Percentiles rank a stretch among this genome's conserved stretches.
Conservation (phyloP, 2,797 vertebrate species). For the Cercopithecus hamlyni region DNA sequence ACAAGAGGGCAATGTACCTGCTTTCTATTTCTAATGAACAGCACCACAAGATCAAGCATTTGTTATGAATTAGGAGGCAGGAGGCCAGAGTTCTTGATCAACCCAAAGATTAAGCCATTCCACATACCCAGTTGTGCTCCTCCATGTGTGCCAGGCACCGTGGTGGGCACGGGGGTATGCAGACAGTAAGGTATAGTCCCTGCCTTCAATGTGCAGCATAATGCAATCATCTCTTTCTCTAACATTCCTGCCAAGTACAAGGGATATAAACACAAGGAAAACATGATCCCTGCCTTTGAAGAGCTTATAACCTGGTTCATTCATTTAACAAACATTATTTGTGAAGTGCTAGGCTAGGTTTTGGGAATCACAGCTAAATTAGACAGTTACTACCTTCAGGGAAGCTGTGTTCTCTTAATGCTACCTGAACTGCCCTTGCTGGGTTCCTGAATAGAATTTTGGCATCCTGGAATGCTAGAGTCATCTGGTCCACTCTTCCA, state of each 20-base stretch:
- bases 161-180: not conserved
- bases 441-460: not conserved
- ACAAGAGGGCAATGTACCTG: not conserved
- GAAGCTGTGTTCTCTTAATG: not conserved
- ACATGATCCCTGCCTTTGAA: not conserved
- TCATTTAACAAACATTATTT: not conserved
- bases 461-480: no score
- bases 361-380: not conserved
- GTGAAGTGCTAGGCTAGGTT: not conserved
- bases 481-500: not conserved
- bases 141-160: not conserved
- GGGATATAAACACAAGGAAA: not conserved
- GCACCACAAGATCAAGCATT: not conserved
- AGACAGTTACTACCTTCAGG: not conserved
- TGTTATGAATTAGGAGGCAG: not conserved
- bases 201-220: accelerated
- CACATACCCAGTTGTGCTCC: not conserved
- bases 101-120: not conserved
- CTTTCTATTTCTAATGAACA: not conserved
- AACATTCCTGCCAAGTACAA: not conserved
- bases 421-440: not conserved
- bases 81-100: not conserved
- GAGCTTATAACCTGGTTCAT: no score
- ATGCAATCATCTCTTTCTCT: not conserved
- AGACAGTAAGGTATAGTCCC: not conserved